Conservation (phyloP, 2,113 vertebrate species). For the Neolamprologus devosi region DNA sequence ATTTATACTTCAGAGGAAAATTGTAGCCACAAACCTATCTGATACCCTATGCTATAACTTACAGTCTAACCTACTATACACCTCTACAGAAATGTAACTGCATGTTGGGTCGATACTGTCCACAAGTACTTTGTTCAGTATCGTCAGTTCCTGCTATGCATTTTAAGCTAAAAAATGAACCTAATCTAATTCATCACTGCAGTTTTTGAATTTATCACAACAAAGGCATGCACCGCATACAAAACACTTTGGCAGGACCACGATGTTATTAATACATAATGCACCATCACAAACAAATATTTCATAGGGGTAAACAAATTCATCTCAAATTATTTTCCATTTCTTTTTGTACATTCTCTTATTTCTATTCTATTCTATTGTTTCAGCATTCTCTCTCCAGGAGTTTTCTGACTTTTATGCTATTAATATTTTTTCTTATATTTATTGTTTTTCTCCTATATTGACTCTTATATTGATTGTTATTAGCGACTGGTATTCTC, state of each 20-base stretch:
- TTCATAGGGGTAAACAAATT: not conserved
- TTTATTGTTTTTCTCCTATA: not conserved
- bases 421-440: not conserved
- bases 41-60: not conserved
- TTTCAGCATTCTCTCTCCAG: not conserved
- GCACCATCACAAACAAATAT: not conserved
- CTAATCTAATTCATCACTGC: not conserved
- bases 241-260: not conserved
- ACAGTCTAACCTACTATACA: not conserved
- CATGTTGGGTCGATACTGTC: not conserved
- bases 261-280: not conserved
- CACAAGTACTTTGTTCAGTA: not conserved
- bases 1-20: not conserved
- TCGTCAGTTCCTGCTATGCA: not conserved
- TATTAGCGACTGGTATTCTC: not conserved
- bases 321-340: fast-evolving
- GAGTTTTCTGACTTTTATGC: not conserved
- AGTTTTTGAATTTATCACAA: not conserved
- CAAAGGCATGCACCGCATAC: not conserved
- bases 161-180: not conserved
- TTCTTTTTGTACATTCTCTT: not conserved
- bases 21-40: not conserved
- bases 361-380: not conserved
- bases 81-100: not conserved
- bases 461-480: not conserved